Evolutionary conservation across 1,140 invertebrate species (phyloP), one percentile per base, ranked within the genome.

Genomic region (Potamilus streckersoni): DNA sequence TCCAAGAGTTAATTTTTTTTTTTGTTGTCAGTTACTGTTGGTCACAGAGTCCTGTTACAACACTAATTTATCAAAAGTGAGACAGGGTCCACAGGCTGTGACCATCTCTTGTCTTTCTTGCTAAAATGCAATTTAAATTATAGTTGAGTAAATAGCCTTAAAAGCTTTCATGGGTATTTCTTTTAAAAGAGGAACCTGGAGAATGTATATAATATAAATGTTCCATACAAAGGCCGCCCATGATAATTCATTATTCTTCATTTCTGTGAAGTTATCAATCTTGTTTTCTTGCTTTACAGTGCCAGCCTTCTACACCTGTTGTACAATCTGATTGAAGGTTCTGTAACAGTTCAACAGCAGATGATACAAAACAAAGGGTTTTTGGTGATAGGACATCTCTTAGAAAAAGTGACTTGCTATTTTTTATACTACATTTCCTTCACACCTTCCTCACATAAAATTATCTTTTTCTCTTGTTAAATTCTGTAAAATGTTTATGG

Each of bases 281-380:
- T 49, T 49, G 38, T 0, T 67, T 65, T 60, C 17, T 79, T 72
- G 71, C 62, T 90, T 92, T 92, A 27, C 91, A 99, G 97, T 92
- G 96, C 97, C 17, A 98, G 97, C 90, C 92, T 99, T 63, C 93
- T 99, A 86, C 96, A 96, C 74, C 97, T 99, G 90, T 96, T 99
- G 80, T 98, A 97, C 91, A 97, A 98, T 86, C 92, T 99, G 83
- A 95, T 99, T 72, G 96, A 98, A 88, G 97, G 95, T 66, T 99
- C 97, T 78, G 94, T 95, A 84, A 98, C 96, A 19, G 97, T 99
- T 73, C 98, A 99, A 87, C 98, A 99, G 87, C 98, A 99, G 87
- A 97, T 99, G 95, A 95, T 99, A 88, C 98, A 98, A 91, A 98
- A 97, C 87, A 91, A 97, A 83, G 98, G 98, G 62, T 99, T 99